Evolutionary conservation across 1,140 invertebrate species (phyloP).

Genomic region (Trichonephila inaurata): DNA sequence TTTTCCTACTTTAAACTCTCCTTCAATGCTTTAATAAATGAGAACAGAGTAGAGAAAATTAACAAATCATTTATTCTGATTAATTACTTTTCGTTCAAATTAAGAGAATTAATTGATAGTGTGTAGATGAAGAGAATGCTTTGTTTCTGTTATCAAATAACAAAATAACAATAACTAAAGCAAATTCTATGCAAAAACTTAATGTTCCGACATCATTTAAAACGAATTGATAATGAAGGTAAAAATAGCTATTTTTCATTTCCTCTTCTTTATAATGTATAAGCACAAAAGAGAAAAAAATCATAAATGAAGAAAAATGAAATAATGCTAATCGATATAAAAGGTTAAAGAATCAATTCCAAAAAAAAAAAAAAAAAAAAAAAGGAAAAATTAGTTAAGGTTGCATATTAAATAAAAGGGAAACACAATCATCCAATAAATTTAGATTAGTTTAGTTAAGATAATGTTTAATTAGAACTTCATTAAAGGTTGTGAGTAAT

Average conservation of each 20-base stretch:
- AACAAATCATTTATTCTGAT: slow-evolving; percentile 1
- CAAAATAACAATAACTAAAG: neutral
- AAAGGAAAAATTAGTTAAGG: neutral
- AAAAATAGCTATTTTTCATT: too few relatives aligned
- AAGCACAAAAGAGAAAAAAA: too few relatives aligned
- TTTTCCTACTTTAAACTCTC: neutral
- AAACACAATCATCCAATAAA: too few relatives aligned
- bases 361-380: neutral
- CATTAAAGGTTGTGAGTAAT: too few relatives aligned
- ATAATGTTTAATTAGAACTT: too few relatives aligned
- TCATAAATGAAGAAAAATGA: too few relatives aligned
- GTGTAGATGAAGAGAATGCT: neutral
- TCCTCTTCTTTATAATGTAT: too few relatives aligned
- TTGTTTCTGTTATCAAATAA: neutral
- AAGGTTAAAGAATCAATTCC: neutral
- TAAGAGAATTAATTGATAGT: neutral
- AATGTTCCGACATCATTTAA: too few relatives aligned
- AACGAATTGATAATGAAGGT: too few relatives aligned
- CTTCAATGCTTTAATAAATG: neutral
- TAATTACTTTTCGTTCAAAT: neutral
- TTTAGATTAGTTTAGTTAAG: too few relatives aligned
- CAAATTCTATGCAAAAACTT: neutral
- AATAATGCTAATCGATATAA: too few relatives aligned
- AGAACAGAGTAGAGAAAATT: neutral
- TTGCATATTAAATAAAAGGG: too few relatives aligned